A percentile compares a stretch with the other conserved stretches of the same genome.
phyloP scores from a whole-genome alignment of 2,888 invertebrate genomes.

The Xanthia icteritia region DNA sequence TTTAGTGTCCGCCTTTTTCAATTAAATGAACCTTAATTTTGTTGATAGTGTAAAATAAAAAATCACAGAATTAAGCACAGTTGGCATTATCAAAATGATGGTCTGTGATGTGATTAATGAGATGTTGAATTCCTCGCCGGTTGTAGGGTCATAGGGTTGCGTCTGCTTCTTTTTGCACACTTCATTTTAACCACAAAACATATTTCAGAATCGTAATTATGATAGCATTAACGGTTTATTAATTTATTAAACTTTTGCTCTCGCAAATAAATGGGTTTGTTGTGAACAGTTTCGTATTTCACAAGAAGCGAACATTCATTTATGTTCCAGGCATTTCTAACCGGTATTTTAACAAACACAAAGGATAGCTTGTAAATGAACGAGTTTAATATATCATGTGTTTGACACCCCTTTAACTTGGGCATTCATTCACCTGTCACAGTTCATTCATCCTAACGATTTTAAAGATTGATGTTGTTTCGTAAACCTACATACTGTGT shows the following conservation, averaged over 20 bases:
- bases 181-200: conserved; percentile 41
- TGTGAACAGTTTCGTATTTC: conserved; percentile 46
- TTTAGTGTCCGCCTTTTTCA: conserved; percentile 71
- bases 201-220: conserved; percentile 45
- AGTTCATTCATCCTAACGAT: conserved; percentile 69
- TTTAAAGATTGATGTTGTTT: conserved; percentile 64
- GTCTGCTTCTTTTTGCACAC: conserved; percentile 41
- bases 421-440: conserved; percentile 71
- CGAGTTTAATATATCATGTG: conserved; percentile 59
- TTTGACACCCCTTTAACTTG: conserved; percentile 67
- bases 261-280: conserved; percentile 38
- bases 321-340: conserved; percentile 48
- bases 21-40: conserved; percentile 67
- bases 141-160: conserved; percentile 57
- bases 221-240: conserved; percentile 44
- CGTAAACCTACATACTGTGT: conserved; percentile 31
- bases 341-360: conserved; percentile 58
- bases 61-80: conserved; percentile 55
- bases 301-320: conserved; percentile 45
- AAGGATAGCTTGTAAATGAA: conserved; percentile 53
- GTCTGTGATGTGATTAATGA: conserved; percentile 71
- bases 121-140: conserved; percentile 59
- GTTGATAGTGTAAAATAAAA: conserved; percentile 55
- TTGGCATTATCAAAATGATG: conserved; percentile 66
- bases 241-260: conserved; percentile 55